A percentile compares a stretch with the other conserved stretches of the same genome.
These are phyloP conservation scores for Falco columbarius DNA, from an alignment of 2,797 vertebrate species.

Conservation along the genomic window DNA sequence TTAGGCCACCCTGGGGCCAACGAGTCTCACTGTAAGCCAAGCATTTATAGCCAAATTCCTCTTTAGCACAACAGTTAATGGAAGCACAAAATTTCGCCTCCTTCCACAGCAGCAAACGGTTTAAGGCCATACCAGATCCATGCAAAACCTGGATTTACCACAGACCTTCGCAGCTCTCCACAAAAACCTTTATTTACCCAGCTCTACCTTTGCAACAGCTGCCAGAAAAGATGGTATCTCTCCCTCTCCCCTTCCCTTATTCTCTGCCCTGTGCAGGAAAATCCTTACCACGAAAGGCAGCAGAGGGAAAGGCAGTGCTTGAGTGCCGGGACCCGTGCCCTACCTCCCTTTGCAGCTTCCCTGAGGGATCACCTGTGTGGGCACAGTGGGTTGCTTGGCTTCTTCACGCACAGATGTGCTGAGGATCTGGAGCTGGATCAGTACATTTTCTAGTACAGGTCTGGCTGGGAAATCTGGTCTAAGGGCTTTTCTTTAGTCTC, in stretches of 20 bases:
- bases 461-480: not conserved
- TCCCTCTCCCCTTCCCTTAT: not conserved
- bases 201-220: not conserved
- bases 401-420: not conserved
- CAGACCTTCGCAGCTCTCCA: not conserved
- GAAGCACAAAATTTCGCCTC: not conserved
- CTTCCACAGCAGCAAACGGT: not conserved
- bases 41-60: not conserved
- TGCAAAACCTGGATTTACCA: not conserved
- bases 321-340: not conserved
- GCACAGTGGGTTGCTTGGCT: not conserved
- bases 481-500: not conserved
- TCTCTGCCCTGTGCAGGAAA: not conserved
- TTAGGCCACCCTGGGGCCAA: not conserved
- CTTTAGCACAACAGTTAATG: not conserved
- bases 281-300: not conserved
- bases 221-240: not conserved
- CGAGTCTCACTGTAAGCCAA: not conserved
- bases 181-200: not conserved
- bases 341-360: not conserved
- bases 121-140: not conserved
- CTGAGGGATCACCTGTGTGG: fast-evolving
- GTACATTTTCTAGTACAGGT: not conserved
- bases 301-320: not conserved
- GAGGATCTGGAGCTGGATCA: not conserved